phyloP scores from a whole-genome alignment of 2,113 vertebrate species.

The Mus spicilegus region DNA sequence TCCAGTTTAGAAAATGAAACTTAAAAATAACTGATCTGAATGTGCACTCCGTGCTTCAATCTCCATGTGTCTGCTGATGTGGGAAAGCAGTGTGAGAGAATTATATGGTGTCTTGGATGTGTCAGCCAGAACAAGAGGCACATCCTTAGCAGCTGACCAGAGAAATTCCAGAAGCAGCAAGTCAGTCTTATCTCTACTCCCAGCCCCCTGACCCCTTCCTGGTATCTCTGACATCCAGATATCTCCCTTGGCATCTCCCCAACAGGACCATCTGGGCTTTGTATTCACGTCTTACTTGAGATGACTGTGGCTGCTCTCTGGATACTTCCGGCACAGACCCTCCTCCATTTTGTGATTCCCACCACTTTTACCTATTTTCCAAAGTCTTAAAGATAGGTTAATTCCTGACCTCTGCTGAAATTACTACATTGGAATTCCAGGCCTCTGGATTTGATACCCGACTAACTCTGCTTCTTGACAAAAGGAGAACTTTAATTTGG shows the following conservation, averaged over 20 bases:
- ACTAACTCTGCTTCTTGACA: not conserved
- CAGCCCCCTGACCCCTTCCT: not conserved
- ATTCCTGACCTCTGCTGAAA: not conserved
- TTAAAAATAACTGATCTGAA: not conserved
- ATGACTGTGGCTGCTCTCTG: not conserved
- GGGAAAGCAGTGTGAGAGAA: not conserved
- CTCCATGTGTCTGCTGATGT: not conserved
- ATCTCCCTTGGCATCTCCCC: not conserved
- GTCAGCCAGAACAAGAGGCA: not conserved
- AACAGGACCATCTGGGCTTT: not conserved
- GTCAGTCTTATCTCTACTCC: not conserved
- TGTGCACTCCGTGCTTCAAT: not conserved
- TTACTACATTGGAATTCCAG: not conserved
- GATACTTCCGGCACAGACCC: not conserved
- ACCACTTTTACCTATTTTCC: not conserved
- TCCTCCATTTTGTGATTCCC: not conserved
- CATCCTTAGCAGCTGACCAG: not conserved
- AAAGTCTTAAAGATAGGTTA: slow-evolving; percentile 20
- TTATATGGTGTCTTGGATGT: not conserved
- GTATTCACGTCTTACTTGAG: not conserved
- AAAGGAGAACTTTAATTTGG: slow-evolving; percentile 61
- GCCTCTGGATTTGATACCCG: not conserved
- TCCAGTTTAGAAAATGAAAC: slow-evolving; percentile 39
- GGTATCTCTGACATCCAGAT: slow-evolving; percentile 1
- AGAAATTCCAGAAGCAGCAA: slow-evolving; percentile 10